Conservation (phyloP, 1,140 invertebrate species). For the Ooceraea biroi region DNA sequence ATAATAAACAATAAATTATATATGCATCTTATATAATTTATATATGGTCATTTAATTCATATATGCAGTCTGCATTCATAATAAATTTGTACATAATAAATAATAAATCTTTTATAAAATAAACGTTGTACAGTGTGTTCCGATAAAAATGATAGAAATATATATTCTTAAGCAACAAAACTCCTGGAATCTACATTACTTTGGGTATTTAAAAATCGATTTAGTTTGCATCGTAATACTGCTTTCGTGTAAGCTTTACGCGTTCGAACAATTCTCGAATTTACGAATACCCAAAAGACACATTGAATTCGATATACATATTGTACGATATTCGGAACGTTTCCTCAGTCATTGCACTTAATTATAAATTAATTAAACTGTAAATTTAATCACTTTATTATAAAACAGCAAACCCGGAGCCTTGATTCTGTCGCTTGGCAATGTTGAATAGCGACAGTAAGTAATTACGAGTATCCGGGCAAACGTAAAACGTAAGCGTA, state of each 20-base stretch:
- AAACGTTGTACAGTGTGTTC: constrained; percentile 28
- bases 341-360: neutral
- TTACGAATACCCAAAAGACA: constrained; percentile 15
- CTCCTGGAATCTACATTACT: constrained; percentile 36
- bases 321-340: constrained; percentile 20
- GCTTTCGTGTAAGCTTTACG: neutral
- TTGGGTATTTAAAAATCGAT: neutral
- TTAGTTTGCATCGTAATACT: constrained; percentile 19
- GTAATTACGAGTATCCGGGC: constrained; percentile 85
- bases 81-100: constrained; percentile 44
- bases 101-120: constrained; percentile 14
- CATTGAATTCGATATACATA: neutral
- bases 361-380: neutral
- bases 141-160: constrained; percentile 54
- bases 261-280: constrained; percentile 8
- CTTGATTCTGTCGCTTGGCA: constrained; percentile 85
- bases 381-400: constrained; percentile 63
- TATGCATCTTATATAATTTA: constrained; percentile 13
- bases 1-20: constrained; percentile 25
- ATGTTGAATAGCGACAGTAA: constrained; percentile 85
- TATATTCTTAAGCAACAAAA: neutral
- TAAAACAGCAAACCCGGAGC: constrained; percentile 82
- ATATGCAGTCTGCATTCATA: constrained; percentile 2
- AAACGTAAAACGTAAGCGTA: constrained; percentile 85
- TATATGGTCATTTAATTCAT: constrained; percentile 11